phyloP scores from a whole-genome alignment of 2,113 vertebrate species.

The Synodontis membranacea region DNA sequence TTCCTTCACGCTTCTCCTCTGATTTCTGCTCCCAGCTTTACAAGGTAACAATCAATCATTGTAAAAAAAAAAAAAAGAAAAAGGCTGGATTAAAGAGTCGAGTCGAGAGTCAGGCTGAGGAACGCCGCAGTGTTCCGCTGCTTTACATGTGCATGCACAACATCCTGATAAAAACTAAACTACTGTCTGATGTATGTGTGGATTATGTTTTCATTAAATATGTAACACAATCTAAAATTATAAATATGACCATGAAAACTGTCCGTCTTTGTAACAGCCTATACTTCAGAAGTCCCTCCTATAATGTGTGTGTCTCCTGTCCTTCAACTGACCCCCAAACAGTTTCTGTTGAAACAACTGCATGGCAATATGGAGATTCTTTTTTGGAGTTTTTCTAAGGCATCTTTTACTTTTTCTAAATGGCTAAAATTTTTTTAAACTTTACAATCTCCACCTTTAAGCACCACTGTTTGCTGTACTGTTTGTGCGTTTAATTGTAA shows the following conservation, averaged over 20 bases:
- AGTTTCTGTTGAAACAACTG: neutral
- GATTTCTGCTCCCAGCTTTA: slow-evolving; percentile 65
- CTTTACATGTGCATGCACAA: neutral
- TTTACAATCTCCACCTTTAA: neutral
- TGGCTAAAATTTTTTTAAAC: neutral
- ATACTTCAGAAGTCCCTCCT: too few species aligned
- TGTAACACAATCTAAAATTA: too few species aligned
- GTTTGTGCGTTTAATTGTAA: too few species aligned
- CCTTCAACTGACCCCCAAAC: neutral
- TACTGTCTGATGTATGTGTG: too few species aligned
- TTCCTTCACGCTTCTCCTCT: slow-evolving; percentile 11
- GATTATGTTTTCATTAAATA: too few species aligned
- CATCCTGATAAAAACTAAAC: neutral
- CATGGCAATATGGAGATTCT: neutral
- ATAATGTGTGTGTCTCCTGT: too few species aligned
- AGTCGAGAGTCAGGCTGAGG: neutral
- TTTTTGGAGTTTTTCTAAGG: neutral
- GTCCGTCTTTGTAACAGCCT: too few species aligned
- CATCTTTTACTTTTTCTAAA: too few species aligned
- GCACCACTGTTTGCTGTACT: neutral
- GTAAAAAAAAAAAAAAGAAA: neutral
- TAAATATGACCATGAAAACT: too few species aligned
- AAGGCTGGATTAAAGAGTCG: neutral
- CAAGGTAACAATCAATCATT: slow-evolving; percentile 60
- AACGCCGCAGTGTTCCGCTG: neutral